Base-by-base conservation (phyloP, 1,140 invertebrate genomes). In the Drosophila nebulosa region DNA sequence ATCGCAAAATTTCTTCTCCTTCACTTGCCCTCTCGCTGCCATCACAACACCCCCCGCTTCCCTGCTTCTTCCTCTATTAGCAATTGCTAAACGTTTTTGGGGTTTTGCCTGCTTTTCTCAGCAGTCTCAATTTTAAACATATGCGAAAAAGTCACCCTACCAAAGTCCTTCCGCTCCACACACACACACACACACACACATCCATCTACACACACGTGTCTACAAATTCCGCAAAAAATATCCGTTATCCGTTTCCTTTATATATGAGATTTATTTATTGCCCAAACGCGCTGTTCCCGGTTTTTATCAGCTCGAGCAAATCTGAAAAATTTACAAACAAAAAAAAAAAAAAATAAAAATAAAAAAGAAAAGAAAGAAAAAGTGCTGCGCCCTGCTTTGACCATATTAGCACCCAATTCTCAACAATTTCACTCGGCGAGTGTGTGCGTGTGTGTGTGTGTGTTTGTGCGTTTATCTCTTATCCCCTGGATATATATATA, bases 181-280 rank as follows among this genome's bases (percentile, higher is more conserved):
- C 83, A 86, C 65, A 56, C 57, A 36, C 52, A 16, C 27, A 27
- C 10, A 39, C 9, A 22, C 32, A 4, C 4, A 26, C 24, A 26
- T n/a, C n/a, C 24, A 26, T 26, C 24, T 26, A 26, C 27, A 51
- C 51, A 74, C 83, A 88, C 83, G 83, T 88, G 83, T 88, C 83
- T 71, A 59, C 58, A 89, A 88, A 88, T 89, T 88, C 83, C 83
- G 78, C 81, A 86, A 86, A 86, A 86, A 55, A 86, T 86, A 81
- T 86, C 78, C 83, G 78, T 81, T 86, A 86, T 86, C 81, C 81
- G 81, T 72, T 86, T 86, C 81, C 81, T 81, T 81, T 86, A 64
- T 78, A 64, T 78, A 68, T 60, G 74, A 86, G 81, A 86, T 86
- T 86, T 86, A 86, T 86, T 75, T 77, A 68, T 78, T 78, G 64